Conservation (phyloP, 2,113 vertebrate genomes). For the Bubalus kerabau region DNA sequence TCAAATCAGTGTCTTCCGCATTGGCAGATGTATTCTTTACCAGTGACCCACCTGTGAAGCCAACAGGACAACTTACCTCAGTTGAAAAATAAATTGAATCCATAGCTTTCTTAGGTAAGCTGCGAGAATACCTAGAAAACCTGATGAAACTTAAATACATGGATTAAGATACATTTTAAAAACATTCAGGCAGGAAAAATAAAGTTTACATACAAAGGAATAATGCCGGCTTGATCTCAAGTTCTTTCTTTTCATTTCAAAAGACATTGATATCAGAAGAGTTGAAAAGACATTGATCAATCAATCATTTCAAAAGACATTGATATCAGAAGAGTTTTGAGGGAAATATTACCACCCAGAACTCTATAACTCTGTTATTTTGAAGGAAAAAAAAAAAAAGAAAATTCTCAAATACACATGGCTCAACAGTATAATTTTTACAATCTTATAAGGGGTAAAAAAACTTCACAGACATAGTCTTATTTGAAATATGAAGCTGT, state of each 20-base stretch:
- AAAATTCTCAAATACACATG: background rate
- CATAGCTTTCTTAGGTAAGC: background rate
- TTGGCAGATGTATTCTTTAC: background rate
- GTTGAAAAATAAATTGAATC: background rate
- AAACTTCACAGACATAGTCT: background rate
- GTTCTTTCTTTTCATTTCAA: background rate
- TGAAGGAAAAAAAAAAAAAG: background rate
- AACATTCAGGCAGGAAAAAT: background rate
- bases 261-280: background rate
- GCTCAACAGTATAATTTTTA: background rate
- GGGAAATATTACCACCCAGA: background rate
- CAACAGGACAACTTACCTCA: background rate
- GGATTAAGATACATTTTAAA: background rate
- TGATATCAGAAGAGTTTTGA: background rate
- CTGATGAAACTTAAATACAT: background rate
- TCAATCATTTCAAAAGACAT: background rate
- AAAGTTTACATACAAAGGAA: background rate
- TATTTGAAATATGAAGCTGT: background rate
- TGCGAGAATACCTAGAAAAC: background rate
- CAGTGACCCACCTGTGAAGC: background rate
- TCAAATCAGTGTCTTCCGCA: background rate
- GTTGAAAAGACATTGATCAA: background rate
- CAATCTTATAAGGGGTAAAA: background rate
- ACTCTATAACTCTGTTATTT: background rate
- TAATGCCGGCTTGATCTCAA: background rate